A percentile compares a stretch with the other conserved stretches of the same genome.
These are phyloP conservation scores for Catostomus latipinnis DNA, from an alignment of 2,797 vertebrate species.

Conservation along the genomic window DNA sequence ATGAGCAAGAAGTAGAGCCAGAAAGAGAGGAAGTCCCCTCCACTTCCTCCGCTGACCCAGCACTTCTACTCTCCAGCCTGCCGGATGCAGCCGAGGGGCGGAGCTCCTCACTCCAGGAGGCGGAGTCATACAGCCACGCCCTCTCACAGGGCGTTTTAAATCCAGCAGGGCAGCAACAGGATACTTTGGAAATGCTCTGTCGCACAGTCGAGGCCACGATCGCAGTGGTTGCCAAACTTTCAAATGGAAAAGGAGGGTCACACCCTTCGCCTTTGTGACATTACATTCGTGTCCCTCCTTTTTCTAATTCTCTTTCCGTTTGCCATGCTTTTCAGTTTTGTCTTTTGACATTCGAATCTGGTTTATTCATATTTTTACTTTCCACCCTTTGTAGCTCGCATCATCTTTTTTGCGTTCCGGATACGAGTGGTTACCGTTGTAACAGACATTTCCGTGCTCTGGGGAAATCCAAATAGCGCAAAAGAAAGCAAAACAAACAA, in stretches of 20 bases:
- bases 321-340: slow-evolving; percentile 24
- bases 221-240: slow-evolving; percentile 92
- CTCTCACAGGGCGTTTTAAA: slow-evolving; percentile 82
- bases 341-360: slow-evolving; percentile 46
- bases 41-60: slow-evolving; percentile 81
- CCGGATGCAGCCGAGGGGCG: slow-evolving; percentile 80
- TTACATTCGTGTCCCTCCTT: slow-evolving; percentile 77
- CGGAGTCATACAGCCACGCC: slow-evolving; percentile 81
- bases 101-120: slow-evolving; percentile 80
- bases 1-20: slow-evolving; percentile 70
- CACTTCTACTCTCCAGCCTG: slow-evolving; percentile 74
- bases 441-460: not conserved
- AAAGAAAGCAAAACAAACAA: slow-evolving; percentile 55
- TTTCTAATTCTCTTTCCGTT: slow-evolving; percentile 43
- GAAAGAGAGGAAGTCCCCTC: slow-evolving; percentile 68
- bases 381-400: slow-evolving; percentile 31
- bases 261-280: slow-evolving; percentile 91
- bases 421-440: not conserved
- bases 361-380: slow-evolving; percentile 4
- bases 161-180: slow-evolving; percentile 82
- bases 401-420: slow-evolving; percentile 53
- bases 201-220: slow-evolving; percentile 96
- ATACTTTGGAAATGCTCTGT: slow-evolving; percentile 95
- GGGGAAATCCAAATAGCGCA: not conserved
- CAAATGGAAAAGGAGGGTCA: slow-evolving; percentile 81